Base-by-base conservation (phyloP, 2,888 invertebrate genomes). In the Malthinus flaveolus region DNA sequence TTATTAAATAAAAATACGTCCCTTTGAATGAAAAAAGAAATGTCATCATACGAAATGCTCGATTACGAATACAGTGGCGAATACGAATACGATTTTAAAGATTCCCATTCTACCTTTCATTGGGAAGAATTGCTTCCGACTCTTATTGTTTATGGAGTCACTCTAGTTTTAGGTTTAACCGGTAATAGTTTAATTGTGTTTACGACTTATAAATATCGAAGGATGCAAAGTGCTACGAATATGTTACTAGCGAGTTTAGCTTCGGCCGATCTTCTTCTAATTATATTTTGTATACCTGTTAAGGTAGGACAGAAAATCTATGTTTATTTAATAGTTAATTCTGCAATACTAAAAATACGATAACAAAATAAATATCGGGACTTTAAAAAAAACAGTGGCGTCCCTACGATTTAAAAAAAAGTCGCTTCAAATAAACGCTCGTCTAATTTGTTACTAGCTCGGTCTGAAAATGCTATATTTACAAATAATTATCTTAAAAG, bases 251-350 rank as follows among this genome's bases (percentile, higher is more conserved):
- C 87, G 12, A 87, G 87, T 66, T 77, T 89, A 56, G 87, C 88
- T 6, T 84, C 85, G 0, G 87, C 88, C 1, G 89, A 89, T 76
- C 80, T 89, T 1, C 80, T 88, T 31, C 82, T 89, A 44, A 86
- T 89, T 56, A 77, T 84, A 56, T 81, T 88, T 70, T 89, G 89
- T 75, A 86, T 89, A 59, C 89, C 89, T 7, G 85, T 89, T 9
- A 88, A 87, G 84, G 87, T 87, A 76, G 79, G 79, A 11, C 5
- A 35, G 3, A 23, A 23, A 23, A 23, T 23, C 23, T 23, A 23
- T 23, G 23, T 23, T 23, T 23, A 23, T 23, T 23, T 23, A 23
- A 23, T 23, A 23, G 23, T 5, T 2, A 23, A 23, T 23, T 23
- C 23, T 2, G 23, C 23, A 23, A 23, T 23, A 23, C 23, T 23